Base-by-base conservation (phyloP, 1,140 invertebrate genomes). In the Drosophila oshimai region DNA sequence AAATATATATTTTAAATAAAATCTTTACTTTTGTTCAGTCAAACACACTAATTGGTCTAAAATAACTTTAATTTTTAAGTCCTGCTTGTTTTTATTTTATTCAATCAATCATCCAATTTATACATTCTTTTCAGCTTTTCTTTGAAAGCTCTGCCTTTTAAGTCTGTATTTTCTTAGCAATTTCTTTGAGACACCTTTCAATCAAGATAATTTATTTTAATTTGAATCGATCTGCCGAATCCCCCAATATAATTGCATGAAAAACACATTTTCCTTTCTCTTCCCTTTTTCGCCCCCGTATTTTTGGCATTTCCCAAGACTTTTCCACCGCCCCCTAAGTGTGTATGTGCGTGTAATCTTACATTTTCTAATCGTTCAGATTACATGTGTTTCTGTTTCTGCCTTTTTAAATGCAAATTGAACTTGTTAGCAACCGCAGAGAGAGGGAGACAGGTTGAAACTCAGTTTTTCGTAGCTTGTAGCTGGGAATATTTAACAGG, bases 301-400 rank as follows among this genome's bases (percentile, higher is more conserved):
- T 20, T 18, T 54, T 54, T 54, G 29, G 36, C 22, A 41, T 39
- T 41, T 39, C 13, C 26, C 20, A 33, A 26, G 58, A 33, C 15
- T 53, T 36, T 54, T n/a, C 20, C 29, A 2, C 3, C 36, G 4
- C 26, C 24, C 51, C 33, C 4, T 45, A 17, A 34, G 34, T n/a
- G 15, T 44, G 34, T 13, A 42, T 15, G 13, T 22, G 18, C 29
- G 61, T 31, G 34, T 58, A 67, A 61, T 84, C 64, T 72, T 74
- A 86, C 81, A 86, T 68, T 86, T 86, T 86, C 80, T 84, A 86
- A 84, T 84, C 80, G 80, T 75, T 68, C 75, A 86, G 75, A 84
- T 84, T 86, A 84, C 80, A 84, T 86, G 80, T 84, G 80, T 84
- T 86, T 75, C 71, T 84, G 80, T 84, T 86, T 75, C 71, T 86